A percentile compares a stretch with the other conserved stretches of the same genome.
Conservation (phyloP, 2,888 invertebrate genomes). For the Drosophila paranaensis region DNA sequence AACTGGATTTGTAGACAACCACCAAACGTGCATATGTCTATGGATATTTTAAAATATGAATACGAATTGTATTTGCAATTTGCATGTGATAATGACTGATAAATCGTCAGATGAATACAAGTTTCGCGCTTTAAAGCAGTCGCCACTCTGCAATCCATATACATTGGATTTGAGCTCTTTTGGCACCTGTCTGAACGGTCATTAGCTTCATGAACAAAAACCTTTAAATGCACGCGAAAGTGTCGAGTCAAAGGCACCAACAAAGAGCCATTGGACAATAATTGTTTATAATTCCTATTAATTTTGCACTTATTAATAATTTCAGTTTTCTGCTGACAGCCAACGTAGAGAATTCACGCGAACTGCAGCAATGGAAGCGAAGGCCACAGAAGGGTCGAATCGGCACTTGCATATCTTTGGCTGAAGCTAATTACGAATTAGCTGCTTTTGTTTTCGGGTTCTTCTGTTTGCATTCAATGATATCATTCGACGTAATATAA, state of each 20-base stretch:
- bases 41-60: slow-evolving; percentile 46
- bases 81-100: slow-evolving; percentile 32
- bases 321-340: slow-evolving; percentile 57
- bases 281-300: slow-evolving; percentile 66
- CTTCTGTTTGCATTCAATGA: not conserved
- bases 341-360: slow-evolving; percentile 57
- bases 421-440: slow-evolving; percentile 21
- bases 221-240: slow-evolving; percentile 46
- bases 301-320: slow-evolving; percentile 66
- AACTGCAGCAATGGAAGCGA: slow-evolving; percentile 47
- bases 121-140: slow-evolving; percentile 16
- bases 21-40: not conserved
- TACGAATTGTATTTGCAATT: slow-evolving; percentile 11
- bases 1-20: slow-evolving; percentile 54
- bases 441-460: slow-evolving; percentile 2
- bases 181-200: slow-evolving; percentile 59
- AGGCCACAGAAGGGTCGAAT: slow-evolving; percentile 36
- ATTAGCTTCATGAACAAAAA: slow-evolving; percentile 48
- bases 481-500: slow-evolving; percentile 23
- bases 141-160: not conserved
- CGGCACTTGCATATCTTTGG: slow-evolving; percentile 21
- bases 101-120: slow-evolving; percentile 40
- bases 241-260: slow-evolving; percentile 31
- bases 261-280: slow-evolving; percentile 26
- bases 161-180: slow-evolving; percentile 7